Evolutionary conservation across 92 coral and sea anemone species (phyloP).

Genomic region (Paragorgia papillata): DNA sequence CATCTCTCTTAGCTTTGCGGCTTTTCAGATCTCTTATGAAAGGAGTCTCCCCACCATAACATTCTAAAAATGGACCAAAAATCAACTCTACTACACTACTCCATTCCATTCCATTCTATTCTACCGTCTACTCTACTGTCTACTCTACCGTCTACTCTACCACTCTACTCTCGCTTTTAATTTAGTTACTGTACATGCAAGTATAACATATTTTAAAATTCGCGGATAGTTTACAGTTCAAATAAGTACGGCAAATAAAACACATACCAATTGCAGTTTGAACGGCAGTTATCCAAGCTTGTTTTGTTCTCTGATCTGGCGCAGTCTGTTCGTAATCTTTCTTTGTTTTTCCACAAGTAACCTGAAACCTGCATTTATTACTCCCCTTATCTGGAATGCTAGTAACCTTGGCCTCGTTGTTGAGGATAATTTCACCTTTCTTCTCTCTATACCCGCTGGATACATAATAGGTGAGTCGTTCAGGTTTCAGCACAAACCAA

Average conservation of each 20-base stretch:
- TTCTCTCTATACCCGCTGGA: constrained; percentile 70
- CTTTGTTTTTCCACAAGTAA: constrained; percentile 73
- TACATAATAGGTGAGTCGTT: constrained; percentile 69
- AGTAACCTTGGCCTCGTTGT: constrained; percentile 69
- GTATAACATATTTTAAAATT: too few species aligned
- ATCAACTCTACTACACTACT: too few species aligned
- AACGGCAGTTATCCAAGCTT: constrained; percentile 87
- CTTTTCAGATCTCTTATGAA: constrained; percentile 76
- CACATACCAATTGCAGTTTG: constrained; percentile 85
- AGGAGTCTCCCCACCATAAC: constrained; percentile 79
- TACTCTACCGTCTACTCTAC: too few species aligned
- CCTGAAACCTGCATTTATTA: constrained; percentile 67
- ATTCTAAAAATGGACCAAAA: constrained; percentile 44
- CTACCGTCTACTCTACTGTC: too few species aligned
- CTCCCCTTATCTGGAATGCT: constrained; percentile 65
- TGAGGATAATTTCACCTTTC: constrained; percentile 76
- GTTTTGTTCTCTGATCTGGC: constrained; percentile 82
- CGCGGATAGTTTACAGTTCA: too few species aligned
- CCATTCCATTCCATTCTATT: too few species aligned
- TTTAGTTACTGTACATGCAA: too few species aligned
- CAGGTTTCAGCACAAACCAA: constrained; percentile 93
- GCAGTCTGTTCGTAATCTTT: constrained; percentile 78
- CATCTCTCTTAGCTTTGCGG: constrained; percentile 77
- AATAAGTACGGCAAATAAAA: neutral
- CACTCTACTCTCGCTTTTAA: too few species aligned